These are phyloP conservation scores for Eupeodes corollae DNA, from an alignment of 1,140 invertebrate species.

Conservation along the genomic window DNA sequence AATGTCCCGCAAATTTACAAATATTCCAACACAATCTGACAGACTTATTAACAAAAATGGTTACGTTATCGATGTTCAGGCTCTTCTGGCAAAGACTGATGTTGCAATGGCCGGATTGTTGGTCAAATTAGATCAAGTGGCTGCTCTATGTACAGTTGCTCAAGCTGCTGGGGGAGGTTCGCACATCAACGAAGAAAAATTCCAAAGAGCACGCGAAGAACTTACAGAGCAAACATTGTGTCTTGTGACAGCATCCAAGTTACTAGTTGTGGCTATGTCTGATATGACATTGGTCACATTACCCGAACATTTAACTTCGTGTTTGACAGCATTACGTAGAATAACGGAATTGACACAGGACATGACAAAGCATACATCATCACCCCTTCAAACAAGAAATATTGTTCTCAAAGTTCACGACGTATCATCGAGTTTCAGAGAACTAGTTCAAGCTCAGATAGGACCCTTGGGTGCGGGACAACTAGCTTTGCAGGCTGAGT, in stretches of 20 bases:
- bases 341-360: slow-evolving; percentile 59
- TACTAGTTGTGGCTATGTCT: slow-evolving; percentile 68
- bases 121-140: slow-evolving; percentile 53
- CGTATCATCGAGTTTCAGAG: slow-evolving; percentile 65
- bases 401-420: slow-evolving; percentile 67
- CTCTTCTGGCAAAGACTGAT: slow-evolving; percentile 52
- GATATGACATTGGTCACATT: slow-evolving; percentile 43
- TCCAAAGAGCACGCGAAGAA: slow-evolving; percentile 60
- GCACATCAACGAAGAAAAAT: slow-evolving; percentile 59
- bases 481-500: slow-evolving; percentile 61
- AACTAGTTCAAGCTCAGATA: slow-evolving; percentile 50
- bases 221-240: slow-evolving; percentile 67
- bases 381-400: slow-evolving; percentile 64
- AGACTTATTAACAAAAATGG: slow-evolving; percentile 42
- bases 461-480: slow-evolving; percentile 44
- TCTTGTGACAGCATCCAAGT: slow-evolving; percentile 71
- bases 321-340: slow-evolving; percentile 53
- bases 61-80: slow-evolving; percentile 45
- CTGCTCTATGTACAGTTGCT: slow-evolving; percentile 52
- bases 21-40: slow-evolving; percentile 30
- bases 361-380: slow-evolving; percentile 59
- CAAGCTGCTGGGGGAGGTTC: slow-evolving; percentile 56
- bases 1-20: slow-evolving; percentile 38
- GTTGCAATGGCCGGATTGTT: slow-evolving; percentile 52
- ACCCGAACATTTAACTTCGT: slow-evolving; percentile 55